These are phyloP conservation scores for Apotomis capreana DNA, from an alignment of 2,888 invertebrate species.

Conservation along the genomic window DNA sequence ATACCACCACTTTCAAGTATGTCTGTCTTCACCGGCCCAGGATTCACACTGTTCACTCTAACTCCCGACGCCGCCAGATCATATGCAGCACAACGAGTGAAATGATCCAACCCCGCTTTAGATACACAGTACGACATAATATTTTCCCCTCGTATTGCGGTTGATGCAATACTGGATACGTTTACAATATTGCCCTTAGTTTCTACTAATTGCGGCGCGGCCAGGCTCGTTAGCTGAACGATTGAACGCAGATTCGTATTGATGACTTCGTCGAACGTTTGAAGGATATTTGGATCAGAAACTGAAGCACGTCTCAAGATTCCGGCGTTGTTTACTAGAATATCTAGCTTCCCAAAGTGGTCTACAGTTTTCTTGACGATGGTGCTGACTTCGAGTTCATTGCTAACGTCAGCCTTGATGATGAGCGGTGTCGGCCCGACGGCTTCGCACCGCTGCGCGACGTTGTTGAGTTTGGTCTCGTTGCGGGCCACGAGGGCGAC, in stretches of 20 bases:
- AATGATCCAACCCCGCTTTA: too few species aligned
- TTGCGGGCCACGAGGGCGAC: too few species aligned
- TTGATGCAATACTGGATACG: slow-evolving; percentile 54
- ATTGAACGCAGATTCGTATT: slow-evolving; percentile 55
- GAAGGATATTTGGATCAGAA: slow-evolving; percentile 43
- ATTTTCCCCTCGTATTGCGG: too few species aligned
- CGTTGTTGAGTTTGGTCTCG: too few species aligned
- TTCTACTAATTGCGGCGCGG: slow-evolving; percentile 53
- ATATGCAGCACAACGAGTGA: too few species aligned
- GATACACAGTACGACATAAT: slow-evolving; percentile 85
- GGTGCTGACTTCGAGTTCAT: slow-evolving; percentile 49
- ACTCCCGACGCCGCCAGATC: too few species aligned
- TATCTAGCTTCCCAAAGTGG: slow-evolving; percentile 53
- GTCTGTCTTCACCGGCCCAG: slow-evolving; percentile 85
- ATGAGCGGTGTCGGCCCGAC: slow-evolving; percentile 41
- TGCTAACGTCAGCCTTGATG: slow-evolving; percentile 51
- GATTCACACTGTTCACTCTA: too few species aligned
- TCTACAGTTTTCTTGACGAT: slow-evolving; percentile 50
- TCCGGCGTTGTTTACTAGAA: slow-evolving; percentile 58
- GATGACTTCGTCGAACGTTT: slow-evolving; percentile 54
- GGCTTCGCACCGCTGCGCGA: slow-evolving; percentile 44
- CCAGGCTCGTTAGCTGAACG: slow-evolving; percentile 51
- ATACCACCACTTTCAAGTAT: slow-evolving; percentile 30
- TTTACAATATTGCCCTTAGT: slow-evolving; percentile 61
- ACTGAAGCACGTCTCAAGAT: slow-evolving; percentile 45